A percentile compares a stretch with the other conserved stretches of the same genome.
Conservation (phyloP, 2,113 vertebrate species). For the Petromus typicus region DNA sequence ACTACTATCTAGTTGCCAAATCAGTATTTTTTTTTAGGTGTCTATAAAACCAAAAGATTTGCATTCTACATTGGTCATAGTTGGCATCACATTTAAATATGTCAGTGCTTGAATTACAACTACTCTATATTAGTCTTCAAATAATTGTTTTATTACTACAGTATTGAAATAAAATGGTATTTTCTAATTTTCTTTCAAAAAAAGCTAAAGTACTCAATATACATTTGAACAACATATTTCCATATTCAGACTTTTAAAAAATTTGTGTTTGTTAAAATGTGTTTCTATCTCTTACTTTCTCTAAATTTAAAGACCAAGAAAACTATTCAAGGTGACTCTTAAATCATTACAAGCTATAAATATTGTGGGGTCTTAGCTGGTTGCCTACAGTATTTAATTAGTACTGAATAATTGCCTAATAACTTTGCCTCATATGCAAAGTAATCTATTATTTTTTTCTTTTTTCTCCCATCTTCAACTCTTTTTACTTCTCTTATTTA, state of each 20-base stretch:
- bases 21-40: background rate
- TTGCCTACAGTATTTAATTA: slow-evolving; percentile 76
- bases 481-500: background rate
- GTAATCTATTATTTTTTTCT: slow-evolving; percentile 43
- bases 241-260: background rate
- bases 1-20: background rate
- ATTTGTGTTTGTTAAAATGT: background rate
- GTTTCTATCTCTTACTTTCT: background rate
- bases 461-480: background rate
- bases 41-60: slow-evolving; percentile 14
- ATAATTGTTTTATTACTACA: background rate
- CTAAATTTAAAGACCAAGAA: slow-evolving; percentile 35
- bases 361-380: background rate
- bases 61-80: background rate
- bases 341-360: slow-evolving; percentile 33
- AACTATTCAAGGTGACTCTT: background rate
- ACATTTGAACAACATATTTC: background rate
- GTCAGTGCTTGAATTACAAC: background rate
- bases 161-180: slow-evolving; percentile 18
- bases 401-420: slow-evolving; percentile 57
- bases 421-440: slow-evolving; percentile 51
- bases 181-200: slow-evolving; percentile 5
- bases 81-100: background rate
- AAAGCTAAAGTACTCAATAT: background rate
- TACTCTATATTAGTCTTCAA: background rate